A percentile compares a stretch with the other conserved stretches of the same genome.
Conservation (phyloP, 2,888 invertebrate genomes). For the Conistra vaccinii region DNA sequence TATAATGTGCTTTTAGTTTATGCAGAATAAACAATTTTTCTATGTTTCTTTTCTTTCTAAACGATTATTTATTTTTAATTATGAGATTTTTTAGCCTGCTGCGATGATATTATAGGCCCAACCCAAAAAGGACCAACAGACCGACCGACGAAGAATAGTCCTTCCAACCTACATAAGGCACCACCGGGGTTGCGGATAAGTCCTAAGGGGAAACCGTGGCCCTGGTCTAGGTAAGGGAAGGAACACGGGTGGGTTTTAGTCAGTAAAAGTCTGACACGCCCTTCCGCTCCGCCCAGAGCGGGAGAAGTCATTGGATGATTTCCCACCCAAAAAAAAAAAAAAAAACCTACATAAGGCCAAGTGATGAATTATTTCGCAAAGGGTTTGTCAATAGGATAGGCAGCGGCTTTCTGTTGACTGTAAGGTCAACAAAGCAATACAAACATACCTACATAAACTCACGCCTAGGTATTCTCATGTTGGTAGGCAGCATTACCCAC, state of each 20-base stretch:
- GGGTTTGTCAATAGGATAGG: not conserved
- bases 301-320: too few species aligned
- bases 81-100: not conserved
- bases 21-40: too few species aligned
- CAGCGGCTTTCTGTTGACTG: not conserved
- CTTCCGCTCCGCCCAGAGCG: too few species aligned
- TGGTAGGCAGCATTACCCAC: not conserved
- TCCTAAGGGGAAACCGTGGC: too few species aligned
- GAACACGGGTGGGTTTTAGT: too few species aligned
- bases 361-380: not conserved
- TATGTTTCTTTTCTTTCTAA: too few species aligned
- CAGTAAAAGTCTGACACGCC: too few species aligned
- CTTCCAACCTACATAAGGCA: not conserved
- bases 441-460: not conserved
- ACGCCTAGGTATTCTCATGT: not conserved
- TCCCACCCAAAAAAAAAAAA: too few species aligned
- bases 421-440: not conserved
- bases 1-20: too few species aligned
- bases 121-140: not conserved
- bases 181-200: too few species aligned
- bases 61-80: not conserved
- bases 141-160: not conserved
- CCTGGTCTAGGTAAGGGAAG: too few species aligned
- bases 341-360: too few species aligned
- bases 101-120: not conserved